Conservation (phyloP, 2,888 invertebrate genomes). For the Synanthedon formicaeformis region DNA sequence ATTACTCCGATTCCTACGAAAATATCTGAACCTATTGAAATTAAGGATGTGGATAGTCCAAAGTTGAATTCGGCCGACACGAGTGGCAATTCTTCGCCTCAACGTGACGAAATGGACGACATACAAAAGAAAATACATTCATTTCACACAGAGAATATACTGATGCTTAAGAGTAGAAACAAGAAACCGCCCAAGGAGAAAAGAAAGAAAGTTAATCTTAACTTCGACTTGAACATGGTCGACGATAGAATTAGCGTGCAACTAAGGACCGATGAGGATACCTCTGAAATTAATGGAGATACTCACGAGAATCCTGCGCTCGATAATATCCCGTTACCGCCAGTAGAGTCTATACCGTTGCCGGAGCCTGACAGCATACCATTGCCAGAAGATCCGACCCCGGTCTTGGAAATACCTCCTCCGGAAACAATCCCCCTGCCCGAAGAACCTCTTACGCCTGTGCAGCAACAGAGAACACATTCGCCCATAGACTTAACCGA, state of each 20-base stretch:
- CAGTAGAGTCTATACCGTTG: constrained; percentile 54
- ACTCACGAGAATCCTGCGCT: constrained; percentile 16
- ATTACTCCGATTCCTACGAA: constrained; percentile 45
- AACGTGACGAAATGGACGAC: constrained; percentile 70
- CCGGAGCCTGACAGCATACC: constrained; percentile 54
- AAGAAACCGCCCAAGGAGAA: constrained; percentile 68
- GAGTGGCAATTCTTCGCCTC: constrained; percentile 62
- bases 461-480: neutral
- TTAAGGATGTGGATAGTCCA: constrained; percentile 44
- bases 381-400: constrained; percentile 45
- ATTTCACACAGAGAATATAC: constrained; percentile 74
- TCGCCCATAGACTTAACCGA: neutral
- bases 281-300: constrained; percentile 20
- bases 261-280: constrained; percentile 46
- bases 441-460: constrained; percentile 41
- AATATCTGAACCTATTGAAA: constrained; percentile 39
- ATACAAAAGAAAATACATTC: constrained; percentile 73
- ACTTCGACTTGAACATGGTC: constrained; percentile 66
- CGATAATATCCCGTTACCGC: constrained; percentile 12
- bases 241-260: constrained; percentile 66
- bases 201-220: constrained; percentile 66
- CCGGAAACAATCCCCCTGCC: constrained; percentile 55
- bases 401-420: constrained; percentile 34
- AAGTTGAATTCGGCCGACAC: constrained; percentile 56
- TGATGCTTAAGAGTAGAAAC: constrained; percentile 71